A percentile compares a stretch with the other conserved stretches of the same genome.
phyloP scores from a whole-genome alignment of 1,140 invertebrate genomes.

The Hestina assimilis region DNA sequence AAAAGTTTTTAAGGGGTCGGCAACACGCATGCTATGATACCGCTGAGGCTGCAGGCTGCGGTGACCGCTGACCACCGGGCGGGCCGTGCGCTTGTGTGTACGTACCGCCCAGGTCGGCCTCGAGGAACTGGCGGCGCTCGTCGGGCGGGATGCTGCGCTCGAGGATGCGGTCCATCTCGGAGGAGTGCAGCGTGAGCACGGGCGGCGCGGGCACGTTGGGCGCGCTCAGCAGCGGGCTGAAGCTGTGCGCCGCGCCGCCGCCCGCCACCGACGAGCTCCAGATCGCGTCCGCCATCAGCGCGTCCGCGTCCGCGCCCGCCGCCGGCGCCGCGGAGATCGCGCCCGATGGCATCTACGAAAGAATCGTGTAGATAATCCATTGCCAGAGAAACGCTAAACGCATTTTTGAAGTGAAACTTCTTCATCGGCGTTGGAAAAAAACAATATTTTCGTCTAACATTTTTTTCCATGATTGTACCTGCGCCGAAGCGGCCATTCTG shows the following conservation, averaged over 20 bases:
- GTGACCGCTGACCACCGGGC: too few relatives aligned
- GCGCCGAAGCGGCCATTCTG: too few relatives aligned
- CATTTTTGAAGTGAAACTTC: too few relatives aligned
- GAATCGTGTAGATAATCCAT: too few relatives aligned
- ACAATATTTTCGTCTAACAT: too few relatives aligned
- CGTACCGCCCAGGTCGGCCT: slow-evolving; percentile 30
- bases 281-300: slow-evolving; percentile 31
- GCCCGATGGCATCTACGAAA: neutral
- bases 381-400: too few relatives aligned
- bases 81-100: neutral
- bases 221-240: slow-evolving; percentile 38
- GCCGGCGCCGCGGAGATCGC: slow-evolving; percentile 6
- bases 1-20: too few relatives aligned
- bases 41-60: too few relatives aligned
- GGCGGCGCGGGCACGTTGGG: slow-evolving; percentile 30
- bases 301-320: neutral
- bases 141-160: slow-evolving; percentile 33
- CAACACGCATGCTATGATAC: too few relatives aligned
- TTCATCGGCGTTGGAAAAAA: too few relatives aligned
- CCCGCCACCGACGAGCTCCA: slow-evolving; percentile 13
- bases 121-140: slow-evolving; percentile 27
- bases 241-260: neutral
- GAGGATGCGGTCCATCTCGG: slow-evolving; percentile 39
- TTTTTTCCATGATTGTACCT: too few relatives aligned
- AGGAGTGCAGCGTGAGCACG: slow-evolving; percentile 40